These are phyloP conservation scores for Sander lucioperca DNA, from an alignment of 2,113 vertebrate species.

Conservation along the genomic window DNA sequence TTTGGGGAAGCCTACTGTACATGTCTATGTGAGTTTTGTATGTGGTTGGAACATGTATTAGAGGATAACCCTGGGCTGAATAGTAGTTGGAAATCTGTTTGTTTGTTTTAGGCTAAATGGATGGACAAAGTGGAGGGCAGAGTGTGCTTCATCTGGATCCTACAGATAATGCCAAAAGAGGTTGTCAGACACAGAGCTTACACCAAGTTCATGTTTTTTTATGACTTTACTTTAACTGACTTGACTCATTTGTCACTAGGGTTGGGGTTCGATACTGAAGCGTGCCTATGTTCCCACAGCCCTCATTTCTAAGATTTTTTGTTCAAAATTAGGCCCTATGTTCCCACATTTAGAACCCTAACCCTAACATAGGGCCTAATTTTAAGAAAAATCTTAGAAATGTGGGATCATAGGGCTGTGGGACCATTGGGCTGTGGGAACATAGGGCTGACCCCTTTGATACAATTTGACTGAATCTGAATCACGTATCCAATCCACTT, in stretches of 20 bases:
- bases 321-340: too few relatives aligned
- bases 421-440: too few relatives aligned
- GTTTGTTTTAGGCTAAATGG: not conserved
- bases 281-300: too few relatives aligned
- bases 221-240: not conserved
- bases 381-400: too few relatives aligned
- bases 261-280: not conserved
- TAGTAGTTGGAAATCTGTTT: constrained; percentile 42
- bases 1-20: not conserved
- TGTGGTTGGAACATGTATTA: constrained; percentile 9
- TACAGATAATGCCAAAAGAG: not conserved
- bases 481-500: not conserved
- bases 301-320: too few relatives aligned
- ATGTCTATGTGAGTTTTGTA: constrained; percentile 10
- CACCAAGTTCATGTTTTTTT: not conserved
- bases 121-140: not conserved
- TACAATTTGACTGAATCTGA: too few relatives aligned
- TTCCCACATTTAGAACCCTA: too few relatives aligned
- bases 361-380: too few relatives aligned
- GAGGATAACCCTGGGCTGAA: constrained; percentile 40
- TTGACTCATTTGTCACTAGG: not conserved
- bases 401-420: too few relatives aligned
- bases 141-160: not conserved
- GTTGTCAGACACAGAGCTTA: not conserved
- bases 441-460: too few relatives aligned